Base-by-base conservation (phyloP, 2,113 vertebrate genomes). In the Amphiprion ocellaris region DNA sequence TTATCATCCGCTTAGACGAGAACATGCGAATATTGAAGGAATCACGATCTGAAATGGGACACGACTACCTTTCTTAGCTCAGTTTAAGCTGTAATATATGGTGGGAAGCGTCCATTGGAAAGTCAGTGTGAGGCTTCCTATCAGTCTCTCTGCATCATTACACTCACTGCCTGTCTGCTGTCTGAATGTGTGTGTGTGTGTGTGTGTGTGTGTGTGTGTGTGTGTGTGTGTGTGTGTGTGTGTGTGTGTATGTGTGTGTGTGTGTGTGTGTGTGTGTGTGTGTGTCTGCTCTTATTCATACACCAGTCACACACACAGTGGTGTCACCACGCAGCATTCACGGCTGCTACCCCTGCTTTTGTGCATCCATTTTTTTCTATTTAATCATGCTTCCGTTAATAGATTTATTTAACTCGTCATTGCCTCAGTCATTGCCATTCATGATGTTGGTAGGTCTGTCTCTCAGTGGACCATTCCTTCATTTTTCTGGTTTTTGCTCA, bases 71-170 rank as follows among this genome's bases (percentile, higher is more conserved):
- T 24, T 53, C 24, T 39, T 15, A 30, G 61, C 77, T 62, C 61
- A 56, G 30, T 80, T 70, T 59, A 58, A 84, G 54, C n/a, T 41
- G 30, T 46, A 52, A 77, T 64, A 49, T 74, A 81, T 73, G 33
- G 55, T 19, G 3, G 19, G 19, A 69, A 73, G 26, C 3, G 0
- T 54, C 56, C 68, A 68, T 9, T 64, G 50, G 62, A 58, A 80
- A 69, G 39, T 65, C 46, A 72, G 56, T 67, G 53, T 12, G 67
- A 78, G 44, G 19, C 69, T 73, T 49, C 66, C 55, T 41, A 55
- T 67, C 68, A 67, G 54, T 67, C 77, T 56, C 12, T 71, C 39
- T 68, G 56, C 58, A 47, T 63, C 62, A 77, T 73, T 64, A 73
- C 56, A 16, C 82, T 67, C 62, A 61, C 73, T 46, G 65, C 63